Conservation (phyloP, 2,797 vertebrate species). For the Rhinella marina region DNA sequence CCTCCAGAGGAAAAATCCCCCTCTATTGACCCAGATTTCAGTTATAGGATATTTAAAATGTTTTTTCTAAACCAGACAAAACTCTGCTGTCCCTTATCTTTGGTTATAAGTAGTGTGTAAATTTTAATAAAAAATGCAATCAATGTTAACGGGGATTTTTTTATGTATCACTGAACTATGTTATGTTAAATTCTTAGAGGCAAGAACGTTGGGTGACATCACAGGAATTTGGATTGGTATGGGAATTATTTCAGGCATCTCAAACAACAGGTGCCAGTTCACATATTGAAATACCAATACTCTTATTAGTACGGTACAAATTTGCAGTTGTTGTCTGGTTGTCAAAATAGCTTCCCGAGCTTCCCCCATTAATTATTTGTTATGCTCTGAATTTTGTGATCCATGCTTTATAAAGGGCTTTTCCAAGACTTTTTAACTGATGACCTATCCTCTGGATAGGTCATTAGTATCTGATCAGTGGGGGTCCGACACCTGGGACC, state of each 20-base stretch:
- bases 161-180: background rate
- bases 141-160: background rate
- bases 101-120: background rate
- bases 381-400: background rate
- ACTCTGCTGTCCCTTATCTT: background rate
- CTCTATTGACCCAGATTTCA: background rate
- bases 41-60: background rate
- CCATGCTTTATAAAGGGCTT: no score
- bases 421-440: no score
- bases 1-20: background rate
- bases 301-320: background rate
- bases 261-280: constrained; percentile 1
- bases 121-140: background rate
- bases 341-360: background rate
- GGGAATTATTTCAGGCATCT: constrained; percentile 20
- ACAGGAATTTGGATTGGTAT: background rate
- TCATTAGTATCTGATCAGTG: no score
- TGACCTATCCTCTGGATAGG: no score
- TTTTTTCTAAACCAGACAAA: background rate
- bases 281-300: constrained; percentile 4
- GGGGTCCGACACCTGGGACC: no score
- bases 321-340: background rate
- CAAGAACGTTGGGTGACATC: background rate
- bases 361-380: background rate
- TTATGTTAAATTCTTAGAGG: background rate